Evolutionary conservation across 2,113 vertebrate genomes (phyloP).

Genomic region (Tapirus terrestris): DNA sequence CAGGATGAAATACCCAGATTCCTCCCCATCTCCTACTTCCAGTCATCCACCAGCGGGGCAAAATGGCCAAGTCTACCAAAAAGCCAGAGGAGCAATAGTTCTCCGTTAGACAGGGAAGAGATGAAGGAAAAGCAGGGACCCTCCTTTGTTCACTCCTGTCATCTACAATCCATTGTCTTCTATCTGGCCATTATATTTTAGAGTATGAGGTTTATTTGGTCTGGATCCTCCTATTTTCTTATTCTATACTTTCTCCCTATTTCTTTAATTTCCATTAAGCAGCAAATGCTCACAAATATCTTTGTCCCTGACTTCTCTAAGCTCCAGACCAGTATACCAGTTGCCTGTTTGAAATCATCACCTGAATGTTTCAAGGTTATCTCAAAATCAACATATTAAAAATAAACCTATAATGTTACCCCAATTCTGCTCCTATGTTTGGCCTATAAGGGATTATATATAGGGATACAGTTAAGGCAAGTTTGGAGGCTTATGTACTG

Average conservation of each 20-base stretch:
- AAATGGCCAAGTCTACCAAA: not conserved
- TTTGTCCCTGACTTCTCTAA: not conserved
- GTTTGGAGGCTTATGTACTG: not conserved
- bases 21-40: not conserved
- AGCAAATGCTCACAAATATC: not conserved
- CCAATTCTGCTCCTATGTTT: not conserved
- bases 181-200: not conserved
- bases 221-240: not conserved
- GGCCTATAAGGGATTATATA: not conserved
- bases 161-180: not conserved
- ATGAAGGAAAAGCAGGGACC: not conserved
- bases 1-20: not conserved
- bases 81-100: not conserved
- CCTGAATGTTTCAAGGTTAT: not conserved
- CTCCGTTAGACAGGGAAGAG: not conserved
- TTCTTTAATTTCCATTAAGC: not conserved
- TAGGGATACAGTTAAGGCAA: not conserved
- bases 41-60: not conserved
- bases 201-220: not conserved
- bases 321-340: not conserved
- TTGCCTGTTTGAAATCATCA: not conserved
- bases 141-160: not conserved
- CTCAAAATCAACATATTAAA: not conserved
- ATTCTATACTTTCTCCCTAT: not conserved
- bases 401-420: not conserved